phyloP scores from a whole-genome alignment of 2,797 vertebrate genomes.

The Anisognathus igniventris region DNA sequence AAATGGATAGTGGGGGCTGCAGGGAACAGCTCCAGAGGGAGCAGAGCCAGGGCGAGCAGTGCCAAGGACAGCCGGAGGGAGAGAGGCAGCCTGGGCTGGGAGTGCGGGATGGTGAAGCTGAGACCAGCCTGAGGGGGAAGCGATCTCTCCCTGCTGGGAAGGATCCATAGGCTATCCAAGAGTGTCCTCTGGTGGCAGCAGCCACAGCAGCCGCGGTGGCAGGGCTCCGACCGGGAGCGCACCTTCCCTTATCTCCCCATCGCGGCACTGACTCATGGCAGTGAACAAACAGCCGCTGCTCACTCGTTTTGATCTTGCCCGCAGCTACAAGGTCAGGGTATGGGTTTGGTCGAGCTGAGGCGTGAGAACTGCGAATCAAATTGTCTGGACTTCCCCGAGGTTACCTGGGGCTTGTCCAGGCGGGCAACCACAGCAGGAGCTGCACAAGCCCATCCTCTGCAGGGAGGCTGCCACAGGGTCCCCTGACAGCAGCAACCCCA shows the following conservation, averaged over 20 bases:
- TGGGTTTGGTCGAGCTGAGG: background rate
- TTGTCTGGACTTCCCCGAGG: background rate
- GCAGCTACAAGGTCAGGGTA: background rate
- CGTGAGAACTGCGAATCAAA: background rate
- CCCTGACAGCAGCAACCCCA: accelerated
- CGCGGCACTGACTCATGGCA: background rate
- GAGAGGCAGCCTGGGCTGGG: background rate
- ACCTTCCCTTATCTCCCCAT: background rate
- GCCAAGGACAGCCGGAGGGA: background rate
- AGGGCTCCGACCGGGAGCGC: background rate
- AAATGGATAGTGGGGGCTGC: background rate
- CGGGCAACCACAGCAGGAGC: accelerated
- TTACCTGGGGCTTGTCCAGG: background rate
- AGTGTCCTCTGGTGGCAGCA: constrained; percentile 59
- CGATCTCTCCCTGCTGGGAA: accelerated
- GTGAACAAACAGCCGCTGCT: background rate
- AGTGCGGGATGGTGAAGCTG: accelerated
- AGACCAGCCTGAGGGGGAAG: background rate
- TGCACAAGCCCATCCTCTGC: background rate
- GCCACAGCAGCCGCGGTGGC: background rate
- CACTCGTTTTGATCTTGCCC: background rate
- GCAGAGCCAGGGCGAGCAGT: background rate
- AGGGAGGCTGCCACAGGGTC: background rate
- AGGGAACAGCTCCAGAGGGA: background rate
- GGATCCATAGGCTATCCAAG: constrained; percentile 49